Conservation (phyloP, 2,888 invertebrate genomes). For the Mythimna albipuncta region DNA sequence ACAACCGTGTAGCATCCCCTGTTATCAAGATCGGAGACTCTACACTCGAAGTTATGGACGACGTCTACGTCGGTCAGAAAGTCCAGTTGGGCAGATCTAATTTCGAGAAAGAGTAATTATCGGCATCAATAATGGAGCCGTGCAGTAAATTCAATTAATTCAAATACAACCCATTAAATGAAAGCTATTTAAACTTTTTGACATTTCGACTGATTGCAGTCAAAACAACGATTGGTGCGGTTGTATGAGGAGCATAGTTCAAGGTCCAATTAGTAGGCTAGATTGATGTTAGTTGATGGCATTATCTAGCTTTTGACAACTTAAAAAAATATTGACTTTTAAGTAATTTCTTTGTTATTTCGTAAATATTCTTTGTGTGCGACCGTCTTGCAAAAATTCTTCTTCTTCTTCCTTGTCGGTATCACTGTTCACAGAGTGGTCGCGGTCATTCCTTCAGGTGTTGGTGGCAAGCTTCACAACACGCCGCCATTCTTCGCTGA, state of each 20-base stretch:
- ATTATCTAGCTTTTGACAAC: not conserved
- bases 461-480: no score
- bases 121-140: not conserved
- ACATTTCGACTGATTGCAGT: not conserved
- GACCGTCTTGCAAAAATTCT: not conserved
- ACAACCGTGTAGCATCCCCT: no score
- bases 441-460: no score
- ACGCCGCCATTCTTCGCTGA: no score
- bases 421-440: no score
- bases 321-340: not conserved
- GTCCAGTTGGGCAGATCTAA: no score
- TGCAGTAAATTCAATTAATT: not conserved
- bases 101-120: no score
- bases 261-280: constrained; percentile 3
- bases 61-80: no score
- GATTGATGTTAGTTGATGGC: not conserved
- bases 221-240: not conserved
- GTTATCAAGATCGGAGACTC: no score
- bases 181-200: not conserved
- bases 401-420: no score
- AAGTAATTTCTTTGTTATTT: not conserved
- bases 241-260: constrained; percentile 1
- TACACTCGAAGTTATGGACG: no score
- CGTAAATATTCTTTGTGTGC: not conserved
- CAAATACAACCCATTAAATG: not conserved